Conservation (phyloP, 2,888 invertebrate genomes). For the Barypeithes pellucidus region DNA sequence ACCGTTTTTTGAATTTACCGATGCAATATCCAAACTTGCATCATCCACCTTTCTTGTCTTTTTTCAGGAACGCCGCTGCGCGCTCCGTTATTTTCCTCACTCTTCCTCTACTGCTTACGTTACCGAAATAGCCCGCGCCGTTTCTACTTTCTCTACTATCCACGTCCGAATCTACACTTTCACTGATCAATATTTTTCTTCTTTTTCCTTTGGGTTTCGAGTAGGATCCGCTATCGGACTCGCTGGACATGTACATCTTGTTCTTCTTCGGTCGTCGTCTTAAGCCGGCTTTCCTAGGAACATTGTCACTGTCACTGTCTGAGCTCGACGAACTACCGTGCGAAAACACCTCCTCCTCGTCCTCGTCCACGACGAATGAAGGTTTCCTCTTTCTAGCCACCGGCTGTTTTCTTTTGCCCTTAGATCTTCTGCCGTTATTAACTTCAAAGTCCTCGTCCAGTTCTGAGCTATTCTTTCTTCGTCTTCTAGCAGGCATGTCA, state of each 20-base stretch:
- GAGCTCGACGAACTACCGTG: slow-evolving; percentile 52
- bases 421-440: slow-evolving; percentile 57
- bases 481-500: neutral
- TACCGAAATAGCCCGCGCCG: slow-evolving; percentile 63
- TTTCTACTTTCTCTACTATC: slow-evolving; percentile 35
- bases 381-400: slow-evolving; percentile 56
- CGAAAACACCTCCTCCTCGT: slow-evolving; percentile 59
- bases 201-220: slow-evolving; percentile 58
- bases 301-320: slow-evolving; percentile 7
- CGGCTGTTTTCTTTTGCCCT: slow-evolving; percentile 41
- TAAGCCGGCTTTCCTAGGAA: slow-evolving; percentile 54
- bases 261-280: slow-evolving; percentile 56
- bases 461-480: slow-evolving; percentile 43
- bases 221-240: slow-evolving; percentile 55
- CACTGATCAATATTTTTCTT: slow-evolving; percentile 64
- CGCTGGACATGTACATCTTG: slow-evolving; percentile 58
- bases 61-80: slow-evolving; percentile 76
- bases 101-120: slow-evolving; percentile 86
- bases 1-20: slow-evolving; percentile 42
- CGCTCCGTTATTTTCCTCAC: slow-evolving; percentile 87
- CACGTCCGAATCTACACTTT: slow-evolving; percentile 45
- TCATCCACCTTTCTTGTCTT: slow-evolving; percentile 57
- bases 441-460: slow-evolving; percentile 54
- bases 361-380: slow-evolving; percentile 55
- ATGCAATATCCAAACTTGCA: slow-evolving; percentile 42